Conservation (phyloP, 2,888 invertebrate species). For the Ellobium chinense region DNA sequence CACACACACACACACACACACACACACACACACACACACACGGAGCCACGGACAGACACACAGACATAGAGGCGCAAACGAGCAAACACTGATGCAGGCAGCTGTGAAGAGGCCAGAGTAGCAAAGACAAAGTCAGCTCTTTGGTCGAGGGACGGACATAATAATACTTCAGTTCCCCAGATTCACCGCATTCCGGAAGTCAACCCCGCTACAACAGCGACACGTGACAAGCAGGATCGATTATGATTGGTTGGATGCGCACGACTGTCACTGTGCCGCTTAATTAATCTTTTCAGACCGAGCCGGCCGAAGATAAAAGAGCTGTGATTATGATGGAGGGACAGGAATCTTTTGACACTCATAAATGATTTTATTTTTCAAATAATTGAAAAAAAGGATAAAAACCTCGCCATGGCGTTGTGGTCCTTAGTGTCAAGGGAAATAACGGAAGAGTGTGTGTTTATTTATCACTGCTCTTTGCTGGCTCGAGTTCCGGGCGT, state of each 20-base stretch:
- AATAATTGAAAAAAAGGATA: not conserved
- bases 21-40: too few relatives aligned
- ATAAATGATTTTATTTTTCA: not conserved
- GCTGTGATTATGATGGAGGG: not conserved
- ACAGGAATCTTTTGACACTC: slow-evolving; percentile 6
- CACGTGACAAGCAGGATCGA: slow-evolving; percentile 12
- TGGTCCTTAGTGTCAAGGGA: slow-evolving; percentile 3
- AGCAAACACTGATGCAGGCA: too few relatives aligned
- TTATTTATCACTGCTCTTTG: slow-evolving; percentile 15
- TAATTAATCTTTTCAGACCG: slow-evolving; percentile 24
- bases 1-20: too few relatives aligned
- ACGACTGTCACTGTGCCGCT: slow-evolving; percentile 15
- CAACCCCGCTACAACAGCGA: not conserved
- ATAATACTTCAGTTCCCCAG: slow-evolving; percentile 4
- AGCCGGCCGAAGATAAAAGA: not conserved
- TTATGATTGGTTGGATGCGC: slow-evolving; percentile 31
- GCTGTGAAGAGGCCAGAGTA: too few relatives aligned
- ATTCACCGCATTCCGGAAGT: slow-evolving; percentile 7
- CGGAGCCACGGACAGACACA: too few relatives aligned
- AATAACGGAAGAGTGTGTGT: slow-evolving; percentile 17
- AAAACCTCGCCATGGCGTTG: not conserved
- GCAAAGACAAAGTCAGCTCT: not conserved
- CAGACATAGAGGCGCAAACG: too few relatives aligned
- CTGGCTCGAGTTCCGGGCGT: not conserved
- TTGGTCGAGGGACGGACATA: not conserved